Percentiles rank a stretch among this genome's conserved stretches.
Conservation (phyloP, 2,888 invertebrate genomes). For the Nephrocerus scutellatus region DNA sequence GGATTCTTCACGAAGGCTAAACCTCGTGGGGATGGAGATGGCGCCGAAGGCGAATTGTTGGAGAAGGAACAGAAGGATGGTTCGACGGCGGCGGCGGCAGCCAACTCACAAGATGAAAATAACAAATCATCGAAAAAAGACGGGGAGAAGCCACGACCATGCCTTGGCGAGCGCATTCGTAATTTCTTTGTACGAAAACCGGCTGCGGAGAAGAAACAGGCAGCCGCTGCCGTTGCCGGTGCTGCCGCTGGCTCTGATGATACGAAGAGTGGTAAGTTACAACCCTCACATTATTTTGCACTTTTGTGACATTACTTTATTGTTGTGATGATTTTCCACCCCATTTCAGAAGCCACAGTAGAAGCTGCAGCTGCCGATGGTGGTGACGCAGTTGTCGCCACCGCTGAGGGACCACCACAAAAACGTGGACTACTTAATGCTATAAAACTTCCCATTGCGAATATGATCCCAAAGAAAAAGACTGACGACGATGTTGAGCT, state of each 20-base stretch:
- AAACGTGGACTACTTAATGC: conserved; percentile 54
- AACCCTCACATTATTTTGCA: neutral
- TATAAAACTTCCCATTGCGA: conserved; percentile 58
- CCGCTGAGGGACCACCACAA: conserved; percentile 34
- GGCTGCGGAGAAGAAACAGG: conserved; percentile 32
- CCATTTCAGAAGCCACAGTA: conserved; percentile 36
- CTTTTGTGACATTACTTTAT: neutral
- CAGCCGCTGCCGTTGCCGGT: conserved; percentile 26
- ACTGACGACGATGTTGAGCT: conserved; percentile 49
- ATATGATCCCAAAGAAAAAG: conserved; percentile 53
- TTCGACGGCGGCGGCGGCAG: conserved; percentile 23
- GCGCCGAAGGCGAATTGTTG: conserved; percentile 48
- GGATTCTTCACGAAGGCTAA: conserved; percentile 75
- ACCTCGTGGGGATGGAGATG: conserved; percentile 59
- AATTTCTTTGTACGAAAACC: conserved; percentile 54
- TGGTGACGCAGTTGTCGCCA: conserved; percentile 21
- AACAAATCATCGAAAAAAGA: conserved; percentile 28
- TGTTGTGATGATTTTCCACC: neutral
- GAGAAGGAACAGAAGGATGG: conserved; percentile 47
- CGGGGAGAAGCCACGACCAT: conserved; percentile 39
- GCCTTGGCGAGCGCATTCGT: conserved; percentile 48
- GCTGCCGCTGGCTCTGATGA: conserved; percentile 37
- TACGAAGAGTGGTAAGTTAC: conserved; percentile 40
- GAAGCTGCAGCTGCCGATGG: conserved; percentile 32
- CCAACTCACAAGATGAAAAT: conserved; percentile 16